Base-by-base conservation (phyloP, 2,888 invertebrate species). In the Nomada flava region DNA sequence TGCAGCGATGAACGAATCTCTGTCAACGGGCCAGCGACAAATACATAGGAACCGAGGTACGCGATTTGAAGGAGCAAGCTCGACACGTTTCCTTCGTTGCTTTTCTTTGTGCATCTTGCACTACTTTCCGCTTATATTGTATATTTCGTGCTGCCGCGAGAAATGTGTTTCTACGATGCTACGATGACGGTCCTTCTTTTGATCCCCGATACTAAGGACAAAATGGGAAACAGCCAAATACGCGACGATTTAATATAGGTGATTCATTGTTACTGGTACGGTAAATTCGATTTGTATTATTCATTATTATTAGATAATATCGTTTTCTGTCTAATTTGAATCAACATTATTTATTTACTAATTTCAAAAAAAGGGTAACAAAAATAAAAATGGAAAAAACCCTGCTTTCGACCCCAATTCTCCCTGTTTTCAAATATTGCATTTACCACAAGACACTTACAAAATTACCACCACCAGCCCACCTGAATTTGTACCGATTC, bases 11-110 rank as follows among this genome's bases (percentile, higher is more conserved):
- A 87, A 83, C 74, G 80, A 78, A 83, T 75, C 52, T 59, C 78
- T 82, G 63, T 69, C 67, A 77, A 55, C 64, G 62, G 62, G 50
- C 74, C 68, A 69, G 60, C 76, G 79, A 86, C 81, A 77, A 83
- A 86, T 86, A 86, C 87, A 86, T 87, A 86, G 81, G 85, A 83
- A 87, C 79, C 69, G 65, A 60, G 67, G 68, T 86, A 86, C 86
- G 86, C 87, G 86, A 87, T 87, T 80, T 57, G 87, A 76, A 86
- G 75, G 67, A 59, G 53, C 57, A 80, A 86, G 42, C 72, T 67
- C 69, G 76, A 78, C 84, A 79, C 74, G 69, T 82, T 65, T 65
- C 75, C 76, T 75, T 75, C 72, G 62, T 62, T 11, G 42, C 64
- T n/a, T 36, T 64, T 15, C 29, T 60, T 23, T 57, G 26, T 71